Percentiles rank a stretch among this genome's conserved stretches.
phyloP scores from a whole-genome alignment of 2,113 vertebrate genomes.

The Microtus oregoni region DNA sequence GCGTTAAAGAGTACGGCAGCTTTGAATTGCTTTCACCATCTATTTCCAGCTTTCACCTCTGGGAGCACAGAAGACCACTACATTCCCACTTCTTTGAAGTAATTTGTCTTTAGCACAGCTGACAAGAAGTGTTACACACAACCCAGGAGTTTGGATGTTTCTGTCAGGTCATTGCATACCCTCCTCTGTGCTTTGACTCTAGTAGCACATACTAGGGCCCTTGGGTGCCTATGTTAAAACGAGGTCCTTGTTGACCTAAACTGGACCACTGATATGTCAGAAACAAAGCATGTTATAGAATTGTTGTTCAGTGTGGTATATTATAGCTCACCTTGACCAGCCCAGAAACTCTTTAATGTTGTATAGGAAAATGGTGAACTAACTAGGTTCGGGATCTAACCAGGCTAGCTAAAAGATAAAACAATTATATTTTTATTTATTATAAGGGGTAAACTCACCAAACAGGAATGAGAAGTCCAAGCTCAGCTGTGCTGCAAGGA shows the following conservation, averaged over 20 bases:
- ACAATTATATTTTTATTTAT: too few species aligned
- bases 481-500: too few species aligned
- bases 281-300: not conserved
- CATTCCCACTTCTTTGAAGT: not conserved
- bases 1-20: not conserved
- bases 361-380: not conserved
- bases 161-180: fast-evolving
- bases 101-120: not conserved
- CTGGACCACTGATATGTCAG: not conserved
- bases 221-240: not conserved
- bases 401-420: too few species aligned
- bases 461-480: too few species aligned
- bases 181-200: not conserved
- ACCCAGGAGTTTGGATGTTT: not conserved
- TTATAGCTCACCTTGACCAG: not conserved
- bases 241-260: not conserved
- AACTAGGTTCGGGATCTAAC: too few species aligned
- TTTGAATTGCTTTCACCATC: not conserved
- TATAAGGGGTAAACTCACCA: too few species aligned
- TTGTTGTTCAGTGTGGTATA: not conserved
- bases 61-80: not conserved
- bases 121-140: not conserved
- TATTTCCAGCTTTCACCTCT: not conserved
- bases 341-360: not conserved
- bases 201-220: not conserved